A percentile compares a stretch with the other conserved stretches of the same genome.
Conservation (phyloP, 2,888 invertebrate genomes). For the Sceliomorpha sp. region DNA sequence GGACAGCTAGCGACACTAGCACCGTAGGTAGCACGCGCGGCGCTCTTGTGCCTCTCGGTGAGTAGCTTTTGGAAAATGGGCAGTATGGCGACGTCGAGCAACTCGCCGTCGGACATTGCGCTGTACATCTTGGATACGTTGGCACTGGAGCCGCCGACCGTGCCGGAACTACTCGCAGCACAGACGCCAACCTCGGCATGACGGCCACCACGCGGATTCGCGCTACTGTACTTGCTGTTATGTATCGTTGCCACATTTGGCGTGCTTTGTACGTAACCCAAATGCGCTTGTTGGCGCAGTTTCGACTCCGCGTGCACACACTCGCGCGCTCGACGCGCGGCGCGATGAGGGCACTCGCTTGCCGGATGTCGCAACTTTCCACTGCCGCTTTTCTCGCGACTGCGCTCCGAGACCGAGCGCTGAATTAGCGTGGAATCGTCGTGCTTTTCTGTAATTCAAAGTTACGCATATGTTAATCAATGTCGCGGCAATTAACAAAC, state of each 20-base stretch:
- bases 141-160: slow-evolving; percentile 69
- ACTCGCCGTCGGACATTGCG: slow-evolving; percentile 91
- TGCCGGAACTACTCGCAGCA: slow-evolving; percentile 57
- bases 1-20: slow-evolving; percentile 93
- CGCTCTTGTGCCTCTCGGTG: slow-evolving; percentile 88
- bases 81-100: slow-evolving; percentile 91
- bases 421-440: slow-evolving; percentile 78
- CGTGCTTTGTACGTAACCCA: slow-evolving; percentile 83
- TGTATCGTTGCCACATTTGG: slow-evolving; percentile 83
- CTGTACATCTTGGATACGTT: slow-evolving; percentile 84
- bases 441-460: slow-evolving; percentile 68
- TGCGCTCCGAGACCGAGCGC: slow-evolving; percentile 81
- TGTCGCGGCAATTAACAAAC: no score
- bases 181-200: slow-evolving; percentile 53
- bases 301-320: slow-evolving; percentile 71
- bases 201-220: slow-evolving; percentile 78
- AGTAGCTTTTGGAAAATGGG: slow-evolving; percentile 96
- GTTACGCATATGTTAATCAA: no score
- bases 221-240: slow-evolving; percentile 82
- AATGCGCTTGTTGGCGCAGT: slow-evolving; percentile 73
- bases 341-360: slow-evolving; percentile 72
- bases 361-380: slow-evolving; percentile 60
- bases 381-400: slow-evolving; percentile 77
- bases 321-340: slow-evolving; percentile 66
- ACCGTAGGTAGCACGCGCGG: slow-evolving; percentile 85